Conservation (phyloP, 1,140 invertebrate species). For the Anthonomus grandis region DNA sequence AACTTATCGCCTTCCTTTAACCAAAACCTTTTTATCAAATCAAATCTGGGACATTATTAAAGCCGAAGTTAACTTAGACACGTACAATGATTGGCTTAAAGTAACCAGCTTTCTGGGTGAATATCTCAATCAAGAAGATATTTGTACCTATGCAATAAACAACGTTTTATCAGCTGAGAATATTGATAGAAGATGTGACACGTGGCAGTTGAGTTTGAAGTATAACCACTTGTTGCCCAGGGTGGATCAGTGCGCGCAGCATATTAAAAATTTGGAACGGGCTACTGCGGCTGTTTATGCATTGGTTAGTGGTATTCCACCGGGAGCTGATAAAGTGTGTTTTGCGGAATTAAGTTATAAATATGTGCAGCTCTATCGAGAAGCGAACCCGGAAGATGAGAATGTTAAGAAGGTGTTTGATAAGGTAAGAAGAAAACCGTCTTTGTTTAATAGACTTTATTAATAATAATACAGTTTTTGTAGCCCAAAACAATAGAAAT, state of each 20-base stretch:
- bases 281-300: conserved; percentile 40
- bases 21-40: conserved; percentile 31
- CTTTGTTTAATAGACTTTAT: too few relatives aligned
- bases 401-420: conserved; percentile 30
- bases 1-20: conserved; percentile 37
- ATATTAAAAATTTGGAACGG: conserved; percentile 37
- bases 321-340: conserved; percentile 41
- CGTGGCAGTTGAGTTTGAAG: conserved; percentile 35
- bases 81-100: conserved; percentile 41
- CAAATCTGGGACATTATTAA: conserved; percentile 43
- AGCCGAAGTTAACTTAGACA: conserved; percentile 41
- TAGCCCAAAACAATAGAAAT: too few relatives aligned
- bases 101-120: conserved; percentile 24
- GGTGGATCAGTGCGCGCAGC: conserved; percentile 37
- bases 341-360: conserved; percentile 38
- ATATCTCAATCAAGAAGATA: conserved; percentile 36
- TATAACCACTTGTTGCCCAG: conserved; percentile 34
- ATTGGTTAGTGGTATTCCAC: conserved; percentile 35
- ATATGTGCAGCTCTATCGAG: conserved; percentile 35
- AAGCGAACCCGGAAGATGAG: conserved; percentile 6
- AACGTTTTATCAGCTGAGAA: conserved; percentile 20
- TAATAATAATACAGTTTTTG: too few relatives aligned
- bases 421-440: too few relatives aligned
- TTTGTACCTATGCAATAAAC: conserved; percentile 42
- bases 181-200: too few relatives aligned